Conservation (phyloP, 2,797 vertebrate species). For the Furcifer pardalis region DNA sequence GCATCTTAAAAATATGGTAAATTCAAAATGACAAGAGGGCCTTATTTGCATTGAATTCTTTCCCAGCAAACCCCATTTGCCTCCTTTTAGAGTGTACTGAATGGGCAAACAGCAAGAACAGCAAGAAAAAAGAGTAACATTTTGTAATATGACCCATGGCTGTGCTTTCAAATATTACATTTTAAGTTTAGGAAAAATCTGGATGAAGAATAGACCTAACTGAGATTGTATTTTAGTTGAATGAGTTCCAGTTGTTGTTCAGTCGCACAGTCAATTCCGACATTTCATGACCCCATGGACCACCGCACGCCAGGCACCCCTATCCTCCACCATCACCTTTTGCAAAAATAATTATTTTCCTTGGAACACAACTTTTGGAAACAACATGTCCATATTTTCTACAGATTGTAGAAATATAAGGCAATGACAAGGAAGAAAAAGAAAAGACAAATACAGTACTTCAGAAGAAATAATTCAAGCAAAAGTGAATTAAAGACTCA, state of each 20-base stretch:
- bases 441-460: too few relatives aligned
- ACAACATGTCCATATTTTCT: background rate
- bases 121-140: background rate
- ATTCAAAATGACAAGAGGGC: conserved; percentile 12
- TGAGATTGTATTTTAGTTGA: background rate
- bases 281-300: too few relatives aligned
- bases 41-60: conserved; percentile 32
- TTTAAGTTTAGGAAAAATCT: conserved; percentile 26
- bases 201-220: background rate
- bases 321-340: too few relatives aligned
- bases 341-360: background rate
- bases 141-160: background rate
- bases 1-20: conserved; percentile 18
- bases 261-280: too few relatives aligned
- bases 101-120: conserved; percentile 6
- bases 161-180: background rate
- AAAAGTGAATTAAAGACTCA: background rate
- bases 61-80: background rate
- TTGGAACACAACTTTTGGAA: conserved; percentile 3
- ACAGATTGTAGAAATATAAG: background rate
- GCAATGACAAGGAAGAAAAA: too few relatives aligned
- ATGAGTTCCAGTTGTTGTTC: background rate
- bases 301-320: too few relatives aligned
- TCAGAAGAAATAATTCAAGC: background rate
- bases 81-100: background rate